Evolutionary conservation across 2,113 vertebrate species (phyloP), one percentile per base, ranked within the genome.

Genomic region (Cheirogaleus medius): DNA sequence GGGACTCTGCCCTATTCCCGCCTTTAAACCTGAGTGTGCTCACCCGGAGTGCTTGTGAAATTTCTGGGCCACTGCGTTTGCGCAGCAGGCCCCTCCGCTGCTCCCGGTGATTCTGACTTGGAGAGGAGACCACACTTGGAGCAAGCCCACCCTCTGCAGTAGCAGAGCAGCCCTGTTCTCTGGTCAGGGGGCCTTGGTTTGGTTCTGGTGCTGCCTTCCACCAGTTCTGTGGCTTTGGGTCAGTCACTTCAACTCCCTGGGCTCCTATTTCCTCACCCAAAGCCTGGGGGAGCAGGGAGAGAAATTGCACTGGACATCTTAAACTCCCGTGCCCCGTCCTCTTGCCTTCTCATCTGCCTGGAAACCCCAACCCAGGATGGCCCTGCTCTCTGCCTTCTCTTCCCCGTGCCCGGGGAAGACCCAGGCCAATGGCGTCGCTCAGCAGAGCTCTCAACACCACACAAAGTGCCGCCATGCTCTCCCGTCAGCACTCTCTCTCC

Each of bases 331-430:
- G 21, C 12, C 9, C 5, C 0, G 0, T n/a, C 27, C 29, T 71
- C 47, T 69, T 80, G 81, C 25, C 42, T 73, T 74, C 54, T 94
- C 4, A 39, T 6, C 39, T 64, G 15, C 64, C 49, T 74, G 20
- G 39, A 34, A 94, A 92, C 37, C 20, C 69, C 42, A 84, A 34
- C 32, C 44, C 49, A 3, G 27, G n/a, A 13, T 23, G 47, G 6
- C 32, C 1, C 29, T 44, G 5, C 42, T 15, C 4, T 78, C 25
- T 76, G 17, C 20, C 71, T 44, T 32, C 63, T 54, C 68, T 83
- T 78, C 7, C 60, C n/a, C 20, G 10, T 7, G 58, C 17, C 0
- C 34, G 1, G 0, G 23, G 23, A 0, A 0, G 47, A 17, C 6
- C 4, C 15, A 68, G 54, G 32, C 49, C 5, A 0, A 11, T 25